Evolutionary conservation across 2,113 vertebrate genomes (phyloP).

Genomic region (Rhineura floridana): DNA sequence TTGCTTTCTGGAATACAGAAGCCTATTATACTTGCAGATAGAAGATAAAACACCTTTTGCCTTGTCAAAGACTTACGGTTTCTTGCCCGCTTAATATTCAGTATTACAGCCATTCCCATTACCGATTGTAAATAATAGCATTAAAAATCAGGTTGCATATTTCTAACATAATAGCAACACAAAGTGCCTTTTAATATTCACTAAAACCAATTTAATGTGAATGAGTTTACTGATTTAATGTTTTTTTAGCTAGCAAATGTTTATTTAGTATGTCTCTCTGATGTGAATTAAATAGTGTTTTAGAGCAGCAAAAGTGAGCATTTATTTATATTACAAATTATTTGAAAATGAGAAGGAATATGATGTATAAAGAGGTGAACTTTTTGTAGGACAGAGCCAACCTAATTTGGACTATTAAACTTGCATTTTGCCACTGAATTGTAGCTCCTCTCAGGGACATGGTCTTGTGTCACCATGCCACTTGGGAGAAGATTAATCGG

Average conservation of each 20-base stretch:
- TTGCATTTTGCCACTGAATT: neutral
- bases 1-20: neutral
- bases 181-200: conserved; percentile 43
- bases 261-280: conserved; percentile 25
- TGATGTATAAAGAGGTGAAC: neutral
- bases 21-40: neutral
- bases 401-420: neutral
- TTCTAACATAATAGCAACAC: conserved; percentile 21
- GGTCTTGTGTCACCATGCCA: neutral
- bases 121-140: conserved; percentile 23
- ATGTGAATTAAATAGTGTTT: conserved; percentile 12
- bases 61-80: neutral
- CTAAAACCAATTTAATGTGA: conserved; percentile 32
- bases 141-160: conserved; percentile 29
- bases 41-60: neutral
- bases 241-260: conserved; percentile 32
- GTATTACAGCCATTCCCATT: conserved; percentile 6
- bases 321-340: conserved; percentile 10
- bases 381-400: neutral
- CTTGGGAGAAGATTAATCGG: neutral
- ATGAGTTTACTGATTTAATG: conserved; percentile 37
- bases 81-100: neutral
- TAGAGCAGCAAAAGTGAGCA: neutral
- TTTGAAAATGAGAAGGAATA: conserved; percentile 11
- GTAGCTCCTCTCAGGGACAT: neutral